phyloP scores from a whole-genome alignment of 1,140 invertebrate species.

The Pogonognathellus flavescens region DNA sequence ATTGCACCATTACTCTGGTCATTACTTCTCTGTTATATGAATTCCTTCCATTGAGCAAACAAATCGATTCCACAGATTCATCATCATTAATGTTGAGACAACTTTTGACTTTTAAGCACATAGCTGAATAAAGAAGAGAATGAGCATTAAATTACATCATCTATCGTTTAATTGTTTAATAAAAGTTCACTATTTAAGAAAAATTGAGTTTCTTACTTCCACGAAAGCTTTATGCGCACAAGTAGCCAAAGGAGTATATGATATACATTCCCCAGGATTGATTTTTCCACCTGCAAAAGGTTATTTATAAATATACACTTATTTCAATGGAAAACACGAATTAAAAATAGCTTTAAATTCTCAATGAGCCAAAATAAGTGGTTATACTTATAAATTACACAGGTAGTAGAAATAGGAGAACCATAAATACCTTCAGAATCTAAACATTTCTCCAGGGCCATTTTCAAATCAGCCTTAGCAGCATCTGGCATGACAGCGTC shows the following conservation, averaged over 20 bases:
- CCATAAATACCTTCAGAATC: constrained; percentile 55
- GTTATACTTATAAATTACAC: no score
- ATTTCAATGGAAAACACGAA: neutral
- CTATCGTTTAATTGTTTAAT: no score
- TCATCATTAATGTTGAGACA: neutral
- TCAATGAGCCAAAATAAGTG: no score
- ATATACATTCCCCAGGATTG: neutral
- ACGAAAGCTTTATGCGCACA: neutral
- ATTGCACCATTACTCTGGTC: neutral
- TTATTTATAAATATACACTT: neutral
- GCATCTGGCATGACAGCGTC: constrained; percentile 50
- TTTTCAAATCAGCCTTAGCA: constrained; percentile 47
- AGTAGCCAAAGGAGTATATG: neutral
- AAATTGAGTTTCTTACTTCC: neutral
- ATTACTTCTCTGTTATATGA: neutral
- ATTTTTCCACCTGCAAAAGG: neutral
- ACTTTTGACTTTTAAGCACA: neutral
- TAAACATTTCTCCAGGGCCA: constrained; percentile 56
- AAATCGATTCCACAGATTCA: neutral
- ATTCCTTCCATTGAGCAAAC: neutral
- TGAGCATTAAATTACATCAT: neutral
- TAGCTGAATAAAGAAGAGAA: neutral
- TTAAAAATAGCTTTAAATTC: neutral
- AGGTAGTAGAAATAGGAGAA: no score
- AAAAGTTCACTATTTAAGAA: no score